A percentile compares a stretch with the other conserved stretches of the same genome.
phyloP scores from a whole-genome alignment of 2,888 invertebrate species.

The Pseudeuparius sepicola region DNA sequence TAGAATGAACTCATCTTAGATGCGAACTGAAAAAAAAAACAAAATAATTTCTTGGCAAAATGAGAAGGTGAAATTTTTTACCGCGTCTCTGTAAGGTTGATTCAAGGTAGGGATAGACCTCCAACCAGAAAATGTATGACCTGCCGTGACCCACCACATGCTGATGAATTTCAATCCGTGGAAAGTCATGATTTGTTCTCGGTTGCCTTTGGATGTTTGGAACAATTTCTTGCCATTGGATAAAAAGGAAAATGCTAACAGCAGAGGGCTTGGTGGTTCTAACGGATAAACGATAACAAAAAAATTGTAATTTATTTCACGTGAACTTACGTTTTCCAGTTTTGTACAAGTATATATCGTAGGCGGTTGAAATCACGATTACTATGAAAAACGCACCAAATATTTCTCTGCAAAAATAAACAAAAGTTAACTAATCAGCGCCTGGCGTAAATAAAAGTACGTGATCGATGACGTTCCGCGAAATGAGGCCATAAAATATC shows the following conservation, averaged over 20 bases:
- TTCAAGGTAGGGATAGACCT: too few species aligned
- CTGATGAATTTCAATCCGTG: slow-evolving; percentile 30
- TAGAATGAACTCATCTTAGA: too few species aligned
- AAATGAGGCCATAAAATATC: too few species aligned
- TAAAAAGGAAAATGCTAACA: slow-evolving; percentile 25
- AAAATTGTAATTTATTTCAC: slow-evolving; percentile 5
- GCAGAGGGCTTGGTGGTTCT: slow-evolving; percentile 20
- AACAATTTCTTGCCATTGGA: slow-evolving; percentile 27
- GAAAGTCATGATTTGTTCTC: slow-evolving; percentile 28
- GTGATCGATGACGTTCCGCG: too few species aligned
- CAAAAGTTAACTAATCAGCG: too few species aligned
- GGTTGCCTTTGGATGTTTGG: slow-evolving; percentile 17
- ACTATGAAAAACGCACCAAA: slow-evolving; percentile 17
- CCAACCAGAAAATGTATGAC: slow-evolving; percentile 23
- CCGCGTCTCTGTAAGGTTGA: too few species aligned
- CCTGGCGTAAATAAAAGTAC: too few species aligned
- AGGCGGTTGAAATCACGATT: slow-evolving; percentile 20
- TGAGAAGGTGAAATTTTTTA: too few species aligned
- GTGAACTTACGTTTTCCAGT: slow-evolving; percentile 15
- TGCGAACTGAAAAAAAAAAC: too few species aligned
- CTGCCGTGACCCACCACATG: slow-evolving; percentile 32
- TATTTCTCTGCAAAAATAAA: slow-evolving; percentile 20
- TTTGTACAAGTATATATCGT: slow-evolving; percentile 21
- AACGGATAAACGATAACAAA: slow-evolving; percentile 4
- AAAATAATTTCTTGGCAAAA: too few species aligned